Evolutionary conservation across 2,888 invertebrate species (phyloP).

Genomic region (Lasioglossum figueresi): DNA sequence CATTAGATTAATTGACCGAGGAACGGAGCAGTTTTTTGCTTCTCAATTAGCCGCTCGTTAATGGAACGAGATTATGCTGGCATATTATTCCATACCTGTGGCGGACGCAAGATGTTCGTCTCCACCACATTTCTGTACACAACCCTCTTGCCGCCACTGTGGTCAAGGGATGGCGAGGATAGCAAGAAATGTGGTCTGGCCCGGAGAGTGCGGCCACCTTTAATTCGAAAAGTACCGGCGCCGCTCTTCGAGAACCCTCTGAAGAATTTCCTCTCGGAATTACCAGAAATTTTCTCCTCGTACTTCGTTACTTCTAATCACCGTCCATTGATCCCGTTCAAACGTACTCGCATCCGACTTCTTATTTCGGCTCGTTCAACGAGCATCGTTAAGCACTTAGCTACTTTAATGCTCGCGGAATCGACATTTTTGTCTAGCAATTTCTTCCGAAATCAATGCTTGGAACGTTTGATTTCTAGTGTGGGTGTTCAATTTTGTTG

Average conservation of each 20-base stretch:
- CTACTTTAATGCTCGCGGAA: neutral
- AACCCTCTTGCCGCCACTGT: slow-evolving; percentile 61
- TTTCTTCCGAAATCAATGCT: neutral
- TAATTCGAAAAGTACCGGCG: slow-evolving; percentile 44
- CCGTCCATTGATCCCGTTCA: neutral
- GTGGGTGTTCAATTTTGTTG: neutral
- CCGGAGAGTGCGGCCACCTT: slow-evolving; percentile 45
- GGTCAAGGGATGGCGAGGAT: slow-evolving; percentile 64
- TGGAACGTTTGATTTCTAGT: neutral
- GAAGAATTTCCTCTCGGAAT: slow-evolving; percentile 17
- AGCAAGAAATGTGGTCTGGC: slow-evolving; percentile 62
- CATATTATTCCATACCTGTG: slow-evolving; percentile 57
- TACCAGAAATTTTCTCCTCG: neutral
- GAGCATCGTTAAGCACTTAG: neutral
- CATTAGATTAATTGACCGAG: neutral
- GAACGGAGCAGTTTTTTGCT: neutral
- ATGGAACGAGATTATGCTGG: slow-evolving; percentile 49
- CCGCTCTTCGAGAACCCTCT: slow-evolving; percentile 32
- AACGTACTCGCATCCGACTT: neutral
- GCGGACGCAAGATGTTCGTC: slow-evolving; percentile 59
- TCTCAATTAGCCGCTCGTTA: slow-evolving; percentile 42
- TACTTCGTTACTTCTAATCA: neutral
- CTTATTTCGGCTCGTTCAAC: neutral
- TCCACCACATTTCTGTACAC: slow-evolving; percentile 53
- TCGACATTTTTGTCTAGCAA: neutral